phyloP scores from a whole-genome alignment of 2,888 invertebrate species.

The Acanthococcus lagerstroemiae region DNA sequence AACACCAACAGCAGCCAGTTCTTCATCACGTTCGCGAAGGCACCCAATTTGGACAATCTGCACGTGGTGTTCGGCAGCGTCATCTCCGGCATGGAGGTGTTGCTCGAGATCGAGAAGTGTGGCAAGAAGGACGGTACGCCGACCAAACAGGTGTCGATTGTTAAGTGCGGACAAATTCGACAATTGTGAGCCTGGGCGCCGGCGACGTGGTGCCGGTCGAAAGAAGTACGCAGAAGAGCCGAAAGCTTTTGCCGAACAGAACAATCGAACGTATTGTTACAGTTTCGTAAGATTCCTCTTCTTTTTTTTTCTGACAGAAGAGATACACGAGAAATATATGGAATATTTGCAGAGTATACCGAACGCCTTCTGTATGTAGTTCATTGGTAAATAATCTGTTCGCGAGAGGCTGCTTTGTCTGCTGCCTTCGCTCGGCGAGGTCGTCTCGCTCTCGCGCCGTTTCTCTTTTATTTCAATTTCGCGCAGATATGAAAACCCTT shows the following conservation, averaged over 20 bases:
- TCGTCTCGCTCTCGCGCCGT: too few species aligned
- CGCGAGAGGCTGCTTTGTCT: too few species aligned
- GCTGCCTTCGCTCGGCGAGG: too few species aligned
- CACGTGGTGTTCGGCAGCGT: slow-evolving; percentile 24
- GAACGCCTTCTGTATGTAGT: too few species aligned
- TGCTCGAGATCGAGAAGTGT: neutral
- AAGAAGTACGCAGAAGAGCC: too few species aligned
- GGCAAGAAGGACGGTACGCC: slow-evolving; percentile 4
- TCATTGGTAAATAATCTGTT: too few species aligned
- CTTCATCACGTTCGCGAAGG: slow-evolving; percentile 19
- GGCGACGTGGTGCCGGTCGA: neutral
- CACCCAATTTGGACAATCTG: slow-evolving; percentile 5
- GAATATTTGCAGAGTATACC: too few species aligned
- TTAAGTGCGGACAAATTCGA: slow-evolving; percentile 11
- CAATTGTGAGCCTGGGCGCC: neutral
- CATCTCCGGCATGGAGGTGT: slow-evolving; percentile 20
- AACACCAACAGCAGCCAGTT: slow-evolving; percentile 26
- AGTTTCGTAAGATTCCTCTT: too few species aligned
- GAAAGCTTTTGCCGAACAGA: too few species aligned
- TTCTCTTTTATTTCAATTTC: neutral
- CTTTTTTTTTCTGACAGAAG: too few species aligned
- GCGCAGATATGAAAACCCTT: slow-evolving; percentile 5
- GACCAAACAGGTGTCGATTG: neutral
- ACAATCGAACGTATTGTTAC: too few species aligned
- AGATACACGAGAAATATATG: too few species aligned